phyloP scores from a whole-genome alignment of 2,888 invertebrate species.

The Drosophila melanosoma region DNA sequence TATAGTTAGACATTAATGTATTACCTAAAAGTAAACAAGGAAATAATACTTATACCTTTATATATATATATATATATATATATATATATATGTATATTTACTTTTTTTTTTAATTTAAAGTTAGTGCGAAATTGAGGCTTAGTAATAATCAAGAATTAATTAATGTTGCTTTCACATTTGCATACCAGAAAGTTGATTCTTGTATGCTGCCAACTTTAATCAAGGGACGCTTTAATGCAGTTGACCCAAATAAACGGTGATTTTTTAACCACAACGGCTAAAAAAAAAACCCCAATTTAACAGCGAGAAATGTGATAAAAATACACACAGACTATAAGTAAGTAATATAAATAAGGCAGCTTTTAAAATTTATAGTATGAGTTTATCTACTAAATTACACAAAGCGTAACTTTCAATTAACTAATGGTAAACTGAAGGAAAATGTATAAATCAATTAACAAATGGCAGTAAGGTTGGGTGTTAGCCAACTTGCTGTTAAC shows the following conservation, averaged over 20 bases:
- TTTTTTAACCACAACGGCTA: background rate
- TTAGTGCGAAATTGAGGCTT: background rate
- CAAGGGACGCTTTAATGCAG: constrained; percentile 36
- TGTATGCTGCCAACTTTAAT: constrained; percentile 4
- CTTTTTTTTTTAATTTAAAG: background rate
- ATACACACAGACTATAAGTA: background rate
- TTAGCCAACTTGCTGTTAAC: constrained; percentile 1
- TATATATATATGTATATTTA: background rate
- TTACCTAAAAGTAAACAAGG: constrained; percentile 24
- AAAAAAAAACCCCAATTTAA: constrained; percentile 23
- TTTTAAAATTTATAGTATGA: constrained; percentile 18
- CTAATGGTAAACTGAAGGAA: constrained; percentile 34
- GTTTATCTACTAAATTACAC: constrained; percentile 14
- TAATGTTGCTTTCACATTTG: constrained; percentile 27
- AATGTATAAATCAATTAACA: constrained; percentile 44
- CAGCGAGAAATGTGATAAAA: constrained; percentile 1
- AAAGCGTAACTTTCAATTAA: constrained; percentile 40
- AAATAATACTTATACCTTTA: constrained; percentile 1
- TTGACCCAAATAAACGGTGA: constrained; percentile 35
- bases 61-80: background rate
- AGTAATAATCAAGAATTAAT: background rate
- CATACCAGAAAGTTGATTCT: constrained; percentile 17
- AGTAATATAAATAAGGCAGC: background rate
- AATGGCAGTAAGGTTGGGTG: constrained; percentile 38
- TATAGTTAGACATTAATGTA: constrained; percentile 35